Percentiles rank a stretch among this genome's conserved stretches.
Conservation (phyloP, 64 coral and sea anemone species). For the Dendrophyllia cribrosa region DNA sequence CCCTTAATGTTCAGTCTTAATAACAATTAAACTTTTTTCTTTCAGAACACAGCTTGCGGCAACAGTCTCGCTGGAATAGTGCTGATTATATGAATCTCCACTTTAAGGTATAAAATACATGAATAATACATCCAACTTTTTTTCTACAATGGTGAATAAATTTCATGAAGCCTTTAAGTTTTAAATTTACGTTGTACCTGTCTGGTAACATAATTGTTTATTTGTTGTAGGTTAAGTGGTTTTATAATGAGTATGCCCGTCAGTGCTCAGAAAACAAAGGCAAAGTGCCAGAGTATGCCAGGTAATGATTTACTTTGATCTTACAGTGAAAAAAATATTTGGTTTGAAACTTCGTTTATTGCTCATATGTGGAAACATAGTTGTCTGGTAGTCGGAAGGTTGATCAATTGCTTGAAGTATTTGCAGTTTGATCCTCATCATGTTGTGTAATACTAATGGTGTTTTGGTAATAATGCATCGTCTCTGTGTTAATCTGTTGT, state of each 20-base stretch:
- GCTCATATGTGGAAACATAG: no score
- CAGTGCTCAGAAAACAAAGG: slow-evolving; percentile 64
- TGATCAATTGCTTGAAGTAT: no score
- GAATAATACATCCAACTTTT: not conserved
- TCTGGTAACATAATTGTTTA: not conserved
- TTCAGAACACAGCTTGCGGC: slow-evolving; percentile 75
- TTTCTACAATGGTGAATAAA: not conserved
- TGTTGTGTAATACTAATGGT: no score
- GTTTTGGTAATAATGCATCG: no score
- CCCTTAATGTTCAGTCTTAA: not conserved
- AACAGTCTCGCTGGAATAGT: slow-evolving; percentile 86
- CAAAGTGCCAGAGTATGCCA: slow-evolving; percentile 85
- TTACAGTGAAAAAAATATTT: no score
- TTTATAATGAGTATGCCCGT: slow-evolving; percentile 91
- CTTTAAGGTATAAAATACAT: slow-evolving; percentile 68
- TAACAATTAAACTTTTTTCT: not conserved
- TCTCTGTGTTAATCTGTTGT: no score
- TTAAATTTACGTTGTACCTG: not conserved
- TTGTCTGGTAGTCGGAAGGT: no score
- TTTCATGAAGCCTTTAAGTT: not conserved
- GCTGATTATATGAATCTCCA: slow-evolving; percentile 97
- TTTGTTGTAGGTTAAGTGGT: slow-evolving; percentile 93
- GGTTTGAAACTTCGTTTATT: no score
- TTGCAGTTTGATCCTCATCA: no score
- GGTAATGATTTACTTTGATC: slow-evolving; percentile 24